Base-by-base conservation (phyloP, 2,113 vertebrate genomes). In the Phyllostomus discolor region DNA sequence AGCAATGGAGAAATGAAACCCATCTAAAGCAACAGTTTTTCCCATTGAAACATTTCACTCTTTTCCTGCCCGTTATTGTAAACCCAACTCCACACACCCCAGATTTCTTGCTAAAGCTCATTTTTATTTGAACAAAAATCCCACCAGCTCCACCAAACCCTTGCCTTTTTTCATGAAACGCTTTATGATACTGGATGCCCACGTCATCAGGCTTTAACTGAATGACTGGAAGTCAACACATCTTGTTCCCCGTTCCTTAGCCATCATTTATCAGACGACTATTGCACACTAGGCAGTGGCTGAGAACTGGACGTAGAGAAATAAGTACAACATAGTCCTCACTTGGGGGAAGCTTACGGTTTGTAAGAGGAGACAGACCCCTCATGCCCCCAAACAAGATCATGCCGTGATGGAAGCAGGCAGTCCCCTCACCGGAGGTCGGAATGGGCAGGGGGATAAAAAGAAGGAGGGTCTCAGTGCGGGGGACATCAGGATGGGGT, bases 41-140 rank as follows among this genome's bases (percentile, higher is more conserved):
- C 26, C 33, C 50, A 64, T 48, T 57, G 57, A 96, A 75, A 48
- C 50, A 66, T 6, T 91, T 85, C 41, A 66, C 24, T 48, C 16
- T n/a, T 90, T 88, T 80, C 28, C 24, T 50, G 15, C 26, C 46
- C 88, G 5, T 66, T 43, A 57, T 4, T 67, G 7, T 67, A 90
- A 90, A 52, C 59, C 19, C 43, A 89, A 78, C n/a, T 86, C 72
- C 24, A 95, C 43, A 62, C 26, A 43, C n/a, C 41, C 16, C 41
- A 73, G 3, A 96, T 41, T 80, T 64, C 76, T 79, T 43, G 41
- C 22, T 62, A 70, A 76, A 80, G 67, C 59, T 93, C 50, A 46
- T 43, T 67, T 92, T 81, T 41, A 84, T 57, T 93, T 91, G n/a
- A 94, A 66, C 72, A 82, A 54, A 89, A 96, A n/a, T 87, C 52